Percentiles rank a stretch among this genome's conserved stretches.
These are phyloP conservation scores for Callospermophilus lateralis DNA, from an alignment of 2,113 vertebrate species.

Conservation along the genomic window DNA sequence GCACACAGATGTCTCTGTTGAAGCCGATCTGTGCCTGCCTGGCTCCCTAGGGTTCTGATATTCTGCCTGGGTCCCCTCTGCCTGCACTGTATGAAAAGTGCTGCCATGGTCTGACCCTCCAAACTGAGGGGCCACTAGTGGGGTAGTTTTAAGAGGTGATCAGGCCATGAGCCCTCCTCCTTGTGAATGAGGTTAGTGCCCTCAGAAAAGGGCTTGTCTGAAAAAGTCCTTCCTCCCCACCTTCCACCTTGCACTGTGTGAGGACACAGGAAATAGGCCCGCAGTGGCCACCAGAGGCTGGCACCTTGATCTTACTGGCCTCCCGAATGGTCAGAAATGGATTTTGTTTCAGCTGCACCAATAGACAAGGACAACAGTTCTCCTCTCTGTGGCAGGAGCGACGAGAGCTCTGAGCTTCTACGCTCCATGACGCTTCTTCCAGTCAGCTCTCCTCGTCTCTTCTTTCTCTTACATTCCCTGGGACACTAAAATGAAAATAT, in stretches of 20 bases:
- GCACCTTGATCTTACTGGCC: not conserved
- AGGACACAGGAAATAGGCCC: not conserved
- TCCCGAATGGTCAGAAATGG: not conserved
- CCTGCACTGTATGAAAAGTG: not conserved
- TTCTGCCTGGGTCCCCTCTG: not conserved
- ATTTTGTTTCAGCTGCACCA: not conserved
- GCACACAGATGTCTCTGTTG: not conserved
- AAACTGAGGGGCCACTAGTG: too few relatives aligned
- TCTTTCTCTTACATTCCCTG: not conserved
- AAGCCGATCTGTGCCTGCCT: not conserved
- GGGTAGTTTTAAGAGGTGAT: not conserved
- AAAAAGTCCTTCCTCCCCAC: not conserved
- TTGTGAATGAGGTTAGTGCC: not conserved
- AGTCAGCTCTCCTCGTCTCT: not conserved
- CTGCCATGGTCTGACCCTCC: not conserved
- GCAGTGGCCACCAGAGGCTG: not conserved
- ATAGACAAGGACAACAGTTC: not conserved
- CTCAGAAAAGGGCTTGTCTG: not conserved
- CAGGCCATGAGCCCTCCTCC: not conserved
- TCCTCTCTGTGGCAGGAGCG: not conserved
- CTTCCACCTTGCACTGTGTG: not conserved
- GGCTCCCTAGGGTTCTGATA: not conserved
- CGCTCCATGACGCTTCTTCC: not conserved
- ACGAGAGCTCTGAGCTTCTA: not conserved
- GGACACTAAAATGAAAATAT: not conserved